phyloP scores from a whole-genome alignment of 2,113 vertebrate species.

The Pantherophis guttatus region DNA sequence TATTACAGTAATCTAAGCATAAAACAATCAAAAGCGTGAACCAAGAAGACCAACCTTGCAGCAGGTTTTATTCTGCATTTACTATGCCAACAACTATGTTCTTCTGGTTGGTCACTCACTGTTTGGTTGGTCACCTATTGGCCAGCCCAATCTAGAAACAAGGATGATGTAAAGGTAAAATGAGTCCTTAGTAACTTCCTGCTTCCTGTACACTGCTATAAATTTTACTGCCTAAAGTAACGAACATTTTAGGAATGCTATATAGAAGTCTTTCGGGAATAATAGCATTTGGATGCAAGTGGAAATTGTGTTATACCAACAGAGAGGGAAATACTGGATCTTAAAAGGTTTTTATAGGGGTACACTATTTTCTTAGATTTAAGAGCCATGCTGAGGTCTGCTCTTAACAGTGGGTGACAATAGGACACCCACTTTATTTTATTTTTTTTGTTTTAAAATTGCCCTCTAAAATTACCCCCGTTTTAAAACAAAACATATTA shows the following conservation, averaged over 20 bases:
- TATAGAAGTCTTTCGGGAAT: neutral
- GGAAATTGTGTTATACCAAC: neutral
- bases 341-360: neutral
- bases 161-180: neutral
- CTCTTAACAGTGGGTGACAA: neutral
- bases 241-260: neutral
- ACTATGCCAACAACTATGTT: neutral
- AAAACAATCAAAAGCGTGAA: neutral
- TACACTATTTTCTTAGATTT: neutral
- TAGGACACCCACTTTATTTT: neutral
- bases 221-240: neutral
- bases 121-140: neutral
- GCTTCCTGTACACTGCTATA: neutral
- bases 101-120: neutral
- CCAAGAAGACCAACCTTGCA: neutral
- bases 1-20: neutral
- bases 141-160: neutral
- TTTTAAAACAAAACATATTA: neutral
- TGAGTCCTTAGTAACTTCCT: neutral
- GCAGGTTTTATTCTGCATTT: neutral
- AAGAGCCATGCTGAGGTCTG: neutral
- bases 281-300: neutral
- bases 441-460: neutral
- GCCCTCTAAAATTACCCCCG: neutral
- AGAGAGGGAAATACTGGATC: neutral